Base-by-base conservation (phyloP, 2,113 vertebrate genomes). In the Eidolon helvum region DNA sequence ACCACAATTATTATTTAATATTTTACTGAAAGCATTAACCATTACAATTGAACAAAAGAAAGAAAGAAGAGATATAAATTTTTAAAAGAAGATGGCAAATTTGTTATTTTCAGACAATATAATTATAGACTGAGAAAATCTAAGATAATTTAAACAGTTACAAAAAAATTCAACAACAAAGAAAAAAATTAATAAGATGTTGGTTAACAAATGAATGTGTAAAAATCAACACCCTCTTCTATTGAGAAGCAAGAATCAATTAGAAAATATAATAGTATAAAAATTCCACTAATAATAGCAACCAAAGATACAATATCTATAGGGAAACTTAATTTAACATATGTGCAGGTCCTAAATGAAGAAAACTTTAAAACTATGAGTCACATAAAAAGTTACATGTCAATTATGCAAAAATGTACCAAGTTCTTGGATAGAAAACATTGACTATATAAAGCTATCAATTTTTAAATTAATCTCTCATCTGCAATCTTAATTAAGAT, bases 231-330 rank as follows among this genome's bases (percentile, higher is more conserved):
- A 63, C 5, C 5, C 10, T 57, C 69, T 72, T 35, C 6, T 87
- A 55, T 57, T n/a, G 22, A 90, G 38, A 95, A 74, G 33, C 69
- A 92, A 89, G 26, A 96, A 77, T 94, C 28, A 38, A 3, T 86
- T 50, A 85, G n/a, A 95, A 74, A 93, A 61, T 38, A 40, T 18
- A 75, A 87, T 21, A 69, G 48, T 94, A 48, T 87, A 84, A 74
- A 72, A 84, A 71, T 95, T 68, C 1, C 33, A 50, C 11, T 91
- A 55, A 55, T 48, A 65, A 86, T 48, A 7, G 6, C 33, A 84
- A 80, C 1, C 5, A 28, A 79, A 85, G 9, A 63, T 26, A 57
- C 71, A 45, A 3, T 15, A 45, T 61, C 15, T 84, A 21, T 19
- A 11, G 8, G 16, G 33, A 59, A 72, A 74, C 16, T 55, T 90